Evolutionary conservation across 2,888 invertebrate genomes (phyloP), one percentile per base, ranked within the genome.

Genomic region (Xestia sexstrigata): DNA sequence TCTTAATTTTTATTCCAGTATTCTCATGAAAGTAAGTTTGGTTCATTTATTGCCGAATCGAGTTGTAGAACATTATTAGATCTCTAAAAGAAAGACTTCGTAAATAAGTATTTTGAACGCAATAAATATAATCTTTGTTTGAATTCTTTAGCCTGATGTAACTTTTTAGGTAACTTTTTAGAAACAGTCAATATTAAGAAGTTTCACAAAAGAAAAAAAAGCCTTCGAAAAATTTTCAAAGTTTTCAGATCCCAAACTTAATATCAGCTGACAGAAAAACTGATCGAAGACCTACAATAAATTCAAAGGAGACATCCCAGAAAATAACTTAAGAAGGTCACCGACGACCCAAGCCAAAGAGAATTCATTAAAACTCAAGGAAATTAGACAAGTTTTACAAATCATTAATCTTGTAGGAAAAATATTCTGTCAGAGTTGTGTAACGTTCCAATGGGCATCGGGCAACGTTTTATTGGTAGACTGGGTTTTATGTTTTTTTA

Each of bases 351-450:
- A 8, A 3, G 76, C 75, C 76, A 78, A 79, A 84, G 79, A 82
- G 88, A 88, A 89, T 92, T 93, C 91, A 90, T 93, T 91, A 91
- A 85, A 89, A 88, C 85, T 87, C 85, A 75, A 85, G 89, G 87
- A 91, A 90, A 92, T 92, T 92, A 91, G 89, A 85, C 82, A 92
- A 92, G 87, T 93, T 93, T 91, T 88, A 89, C 91, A 89, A 89
- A 90, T 90, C 91, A 92, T 93, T 92, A 90, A 92, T 93, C 93
- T 91, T 90, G 74, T 74, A 81, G 79, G 83, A 90, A 90, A 89
- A 89, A 91, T 89, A 87, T 87, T 81, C 70, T n/a, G 70, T 20
- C 72, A 47, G 62, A 80, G 49, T 74, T 78, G 45, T 68, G 76
- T 82, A 74, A 76, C 69, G 66, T 60, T 72, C 69, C 47, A 45